These are phyloP conservation scores for Eidolon helvum DNA, from an alignment of 2,113 vertebrate genomes.

Conservation along the genomic window DNA sequence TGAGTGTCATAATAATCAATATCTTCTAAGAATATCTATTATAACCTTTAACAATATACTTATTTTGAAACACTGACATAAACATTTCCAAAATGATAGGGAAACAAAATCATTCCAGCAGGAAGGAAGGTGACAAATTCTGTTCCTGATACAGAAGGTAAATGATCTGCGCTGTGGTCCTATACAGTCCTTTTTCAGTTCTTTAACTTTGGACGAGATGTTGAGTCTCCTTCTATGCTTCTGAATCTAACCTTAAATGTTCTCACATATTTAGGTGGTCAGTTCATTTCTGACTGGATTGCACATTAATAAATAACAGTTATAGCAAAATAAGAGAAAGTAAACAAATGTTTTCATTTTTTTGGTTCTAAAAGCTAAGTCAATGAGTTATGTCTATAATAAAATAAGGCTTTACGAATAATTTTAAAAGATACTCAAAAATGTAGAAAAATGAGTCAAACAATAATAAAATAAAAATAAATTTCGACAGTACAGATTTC, in stretches of 20 bases:
- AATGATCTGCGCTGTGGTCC: neutral
- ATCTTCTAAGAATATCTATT: neutral
- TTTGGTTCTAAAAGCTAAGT: neutral
- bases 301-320: neutral
- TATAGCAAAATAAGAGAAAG: neutral
- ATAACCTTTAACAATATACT: neutral
- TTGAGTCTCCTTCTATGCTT: neutral
- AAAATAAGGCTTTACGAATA: neutral
- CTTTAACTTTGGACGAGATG: neutral
- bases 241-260: neutral
- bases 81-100: neutral
- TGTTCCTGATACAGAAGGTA: neutral
- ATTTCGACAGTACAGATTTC: neutral
- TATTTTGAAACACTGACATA: neutral
- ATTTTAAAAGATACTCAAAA: conserved; percentile 8
- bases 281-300: neutral
- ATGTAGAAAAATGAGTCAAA: neutral
- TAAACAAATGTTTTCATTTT: neutral
- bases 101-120: neutral
- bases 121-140: neutral
- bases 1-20: neutral
- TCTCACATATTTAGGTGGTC: neutral
- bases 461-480: neutral
- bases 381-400: neutral
- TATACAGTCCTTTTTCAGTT: neutral